These are phyloP conservation scores for Muntiacus reevesi DNA, from an alignment of 2,113 vertebrate species.

Conservation along the genomic window DNA sequence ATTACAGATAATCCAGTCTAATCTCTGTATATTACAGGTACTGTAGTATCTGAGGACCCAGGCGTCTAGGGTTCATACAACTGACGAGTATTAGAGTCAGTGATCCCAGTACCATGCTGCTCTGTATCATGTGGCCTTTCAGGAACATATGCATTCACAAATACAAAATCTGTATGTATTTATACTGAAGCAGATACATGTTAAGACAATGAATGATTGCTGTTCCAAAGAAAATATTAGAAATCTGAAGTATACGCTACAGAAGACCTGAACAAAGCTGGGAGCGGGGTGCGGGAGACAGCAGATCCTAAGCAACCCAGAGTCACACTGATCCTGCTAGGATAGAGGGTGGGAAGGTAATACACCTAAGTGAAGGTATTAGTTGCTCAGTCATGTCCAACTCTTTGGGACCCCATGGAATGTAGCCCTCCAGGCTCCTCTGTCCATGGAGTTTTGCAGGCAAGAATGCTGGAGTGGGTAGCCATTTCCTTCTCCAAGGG, in stretches of 20 bases:
- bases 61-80: neutral
- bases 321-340: neutral
- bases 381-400: neutral
- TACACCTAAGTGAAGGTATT: neutral
- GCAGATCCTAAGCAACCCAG: neutral
- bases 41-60: neutral
- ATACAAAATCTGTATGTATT: neutral
- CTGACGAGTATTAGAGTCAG: neutral
- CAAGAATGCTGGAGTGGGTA: neutral
- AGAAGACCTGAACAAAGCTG: neutral
- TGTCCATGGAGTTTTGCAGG: neutral
- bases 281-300: neutral
- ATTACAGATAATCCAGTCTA: neutral
- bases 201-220: neutral
- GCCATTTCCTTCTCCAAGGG: neutral
- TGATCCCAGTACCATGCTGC: neutral
- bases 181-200: conserved; percentile 4
- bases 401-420: neutral
- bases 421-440: neutral
- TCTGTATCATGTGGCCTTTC: neutral
- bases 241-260: neutral
- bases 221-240: conserved; percentile 20
- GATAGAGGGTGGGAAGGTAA: neutral
- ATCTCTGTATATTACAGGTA: neutral
- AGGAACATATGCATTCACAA: neutral